Evolutionary conservation across 2,797 vertebrate genomes (phyloP).

Genomic region (Anguilla marmorata): DNA sequence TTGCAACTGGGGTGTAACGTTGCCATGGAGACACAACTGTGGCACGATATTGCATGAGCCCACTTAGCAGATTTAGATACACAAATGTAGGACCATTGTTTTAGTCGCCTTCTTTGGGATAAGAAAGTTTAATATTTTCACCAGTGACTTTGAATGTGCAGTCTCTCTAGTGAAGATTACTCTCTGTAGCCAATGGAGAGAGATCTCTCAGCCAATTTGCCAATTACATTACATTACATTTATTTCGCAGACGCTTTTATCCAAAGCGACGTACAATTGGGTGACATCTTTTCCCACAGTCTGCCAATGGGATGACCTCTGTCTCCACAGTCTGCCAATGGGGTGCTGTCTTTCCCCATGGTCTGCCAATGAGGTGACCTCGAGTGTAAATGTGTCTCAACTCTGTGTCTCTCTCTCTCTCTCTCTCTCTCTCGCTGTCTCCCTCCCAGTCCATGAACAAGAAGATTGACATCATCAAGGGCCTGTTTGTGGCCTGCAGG

Average conservation of each 20-base stretch:
- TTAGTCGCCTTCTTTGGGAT: neutral
- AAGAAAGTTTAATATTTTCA: neutral
- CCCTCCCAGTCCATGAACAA: constrained; percentile 84
- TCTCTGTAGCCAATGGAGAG: neutral
- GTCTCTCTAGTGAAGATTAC: no score
- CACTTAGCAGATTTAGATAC: neutral
- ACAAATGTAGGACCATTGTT: neutral
- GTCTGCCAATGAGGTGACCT: neutral
- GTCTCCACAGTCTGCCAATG: neutral
- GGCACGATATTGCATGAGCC: neutral
- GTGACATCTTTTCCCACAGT: no score
- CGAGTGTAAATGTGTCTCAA: neutral
- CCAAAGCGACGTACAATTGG: no score
- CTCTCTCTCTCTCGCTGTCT: constrained; percentile 42
- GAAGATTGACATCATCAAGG: constrained; percentile 92
- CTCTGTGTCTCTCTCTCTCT: neutral
- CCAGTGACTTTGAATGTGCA: no score
- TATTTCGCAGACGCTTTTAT: no score
- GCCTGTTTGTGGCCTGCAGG: constrained; percentile 88
- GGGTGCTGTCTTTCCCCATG: neutral
- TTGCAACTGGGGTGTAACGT: neutral
- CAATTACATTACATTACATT: no score
- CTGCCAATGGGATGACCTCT: neutral
- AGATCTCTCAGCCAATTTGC: neutral
- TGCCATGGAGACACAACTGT: neutral